Evolutionary conservation across 1,140 invertebrate genomes (phyloP).

Genomic region (Pemphigus obesinymphae): DNA sequence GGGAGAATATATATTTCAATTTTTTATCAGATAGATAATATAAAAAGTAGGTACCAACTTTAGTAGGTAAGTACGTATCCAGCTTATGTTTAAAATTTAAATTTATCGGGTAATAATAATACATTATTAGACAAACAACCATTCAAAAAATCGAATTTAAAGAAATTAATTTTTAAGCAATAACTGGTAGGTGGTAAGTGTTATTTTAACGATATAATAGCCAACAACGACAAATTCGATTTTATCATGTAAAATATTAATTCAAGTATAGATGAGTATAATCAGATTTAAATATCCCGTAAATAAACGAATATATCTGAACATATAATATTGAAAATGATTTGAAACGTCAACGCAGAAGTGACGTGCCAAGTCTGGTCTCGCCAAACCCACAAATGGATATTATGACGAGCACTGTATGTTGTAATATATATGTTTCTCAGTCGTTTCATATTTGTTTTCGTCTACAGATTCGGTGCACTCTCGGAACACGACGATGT

Average conservation of each 20-base stretch:
- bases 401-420: neutral
- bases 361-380: neutral
- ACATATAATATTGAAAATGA: neutral
- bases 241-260: neutral
- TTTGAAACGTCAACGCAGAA: neutral
- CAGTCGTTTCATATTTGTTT: neutral
- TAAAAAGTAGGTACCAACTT: no score
- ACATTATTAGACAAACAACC: no score
- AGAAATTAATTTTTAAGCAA: neutral
- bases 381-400: neutral
- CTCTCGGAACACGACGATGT: neutral
- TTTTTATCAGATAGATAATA: no score
- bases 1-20: no score
- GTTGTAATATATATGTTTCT: no score
- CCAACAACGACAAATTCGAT: neutral
- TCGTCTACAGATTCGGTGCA: neutral
- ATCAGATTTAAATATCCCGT: neutral
- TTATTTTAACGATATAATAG: no score
- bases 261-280: no score
- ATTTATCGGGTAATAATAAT: no score
- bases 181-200: no score
- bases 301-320: neutral
- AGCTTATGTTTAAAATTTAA: no score
- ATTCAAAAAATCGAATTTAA: no score
- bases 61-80: no score